Conservation (phyloP, 2,113 vertebrate genomes). For the Tragelaphus imberbis region DNA sequence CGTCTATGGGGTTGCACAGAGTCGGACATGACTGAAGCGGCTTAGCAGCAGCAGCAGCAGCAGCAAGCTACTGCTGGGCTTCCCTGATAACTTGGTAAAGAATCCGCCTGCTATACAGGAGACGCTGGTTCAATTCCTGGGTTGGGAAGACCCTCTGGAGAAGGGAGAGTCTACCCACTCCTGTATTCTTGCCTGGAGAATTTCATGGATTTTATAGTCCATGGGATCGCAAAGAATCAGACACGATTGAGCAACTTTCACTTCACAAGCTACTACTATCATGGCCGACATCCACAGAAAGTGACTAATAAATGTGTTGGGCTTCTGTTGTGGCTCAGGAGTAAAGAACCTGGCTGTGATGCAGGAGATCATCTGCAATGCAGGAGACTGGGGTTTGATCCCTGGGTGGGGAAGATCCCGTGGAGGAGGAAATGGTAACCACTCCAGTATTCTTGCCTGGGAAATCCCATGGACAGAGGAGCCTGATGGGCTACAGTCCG, state of each 20-base stretch:
- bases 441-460: not conserved
- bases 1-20: no score
- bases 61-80: not conserved
- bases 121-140: not conserved
- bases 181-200: not conserved
- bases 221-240: not conserved
- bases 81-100: not conserved
- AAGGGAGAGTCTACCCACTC: not conserved
- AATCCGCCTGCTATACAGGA: not conserved
- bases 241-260: not conserved
- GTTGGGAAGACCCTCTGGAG: not conserved
- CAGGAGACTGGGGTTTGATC: not conserved
- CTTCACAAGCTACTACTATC: not conserved
- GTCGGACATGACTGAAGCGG: no score
- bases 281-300: not conserved
- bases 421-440: not conserved
- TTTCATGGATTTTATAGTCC: no score
- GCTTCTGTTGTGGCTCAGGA: not conserved
- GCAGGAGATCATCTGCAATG: not conserved
- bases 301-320: not conserved
- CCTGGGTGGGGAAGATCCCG: not conserved
- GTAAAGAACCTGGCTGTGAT: not conserved
- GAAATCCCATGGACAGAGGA: not conserved
- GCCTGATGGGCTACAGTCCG: not conserved
- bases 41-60: no score